Base-by-base conservation (phyloP, 1,140 invertebrate genomes). In the Brachionus rubens region DNA sequence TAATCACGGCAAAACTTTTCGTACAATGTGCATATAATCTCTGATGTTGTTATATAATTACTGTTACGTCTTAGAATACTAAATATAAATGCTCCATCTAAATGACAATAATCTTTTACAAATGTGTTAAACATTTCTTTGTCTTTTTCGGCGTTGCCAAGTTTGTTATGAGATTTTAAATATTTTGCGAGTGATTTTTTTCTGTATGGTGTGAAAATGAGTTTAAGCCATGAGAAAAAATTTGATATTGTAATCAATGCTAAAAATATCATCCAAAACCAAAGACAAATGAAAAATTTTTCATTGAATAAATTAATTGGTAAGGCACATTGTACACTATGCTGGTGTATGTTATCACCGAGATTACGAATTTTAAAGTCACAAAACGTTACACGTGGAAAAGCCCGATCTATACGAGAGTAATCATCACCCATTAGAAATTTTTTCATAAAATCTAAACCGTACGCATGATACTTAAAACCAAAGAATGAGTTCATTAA, bases 271-370 rank as follows among this genome's bases (percentile, higher is more conserved):
- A 86, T 84, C 87, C 87, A 87, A 79, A 87, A 87, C 86, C 87
- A 87, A 30, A 87, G 78, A 77, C 87, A 86, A 68, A 87, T 83
- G 78, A 87, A 87, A 30, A 87, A 86, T 79, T 87, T 87, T 78
- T 87, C 86, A 78, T 87, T 87, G 80, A 87, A 87, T 28, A 87
- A 81, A 78, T 87, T 87, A 40, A 87, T 87, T 67, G 87, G 87
- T 28, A 87, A 84, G 26, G 86, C 86, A 79, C 86, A 87, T 77
- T 87, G 86, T 43, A 87, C 85, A 56, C 85, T 86, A 78, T 87
- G 85, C 54, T 83, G 83, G 72, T 87, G 83, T 48, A 86, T 82
- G 48, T 81, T 81, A 50, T 85, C 83, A 72, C 86, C 86, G 36
- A 87, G 80, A 75, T 86, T 84, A 28, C 87, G 81, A 19, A 87